A percentile compares a stretch with the other conserved stretches of the same genome.
These are phyloP conservation scores for Drosophila leontia DNA, from an alignment of 1,140 invertebrate genomes.

Conservation along the genomic window DNA sequence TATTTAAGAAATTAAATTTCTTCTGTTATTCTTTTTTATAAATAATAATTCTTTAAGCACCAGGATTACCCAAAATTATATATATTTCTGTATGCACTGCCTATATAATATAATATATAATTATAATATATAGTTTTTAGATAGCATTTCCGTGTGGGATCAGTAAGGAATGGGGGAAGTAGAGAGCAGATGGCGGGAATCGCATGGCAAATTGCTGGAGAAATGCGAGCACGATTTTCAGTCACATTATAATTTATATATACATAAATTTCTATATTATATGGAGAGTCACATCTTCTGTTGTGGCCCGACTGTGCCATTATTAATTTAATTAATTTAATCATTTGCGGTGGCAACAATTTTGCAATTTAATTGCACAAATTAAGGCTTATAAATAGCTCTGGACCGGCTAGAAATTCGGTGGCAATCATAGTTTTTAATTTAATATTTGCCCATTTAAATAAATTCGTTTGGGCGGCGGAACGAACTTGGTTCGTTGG, in stretches of 20 bases:
- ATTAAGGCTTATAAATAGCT: constrained; percentile 57
- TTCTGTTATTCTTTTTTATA: not conserved
- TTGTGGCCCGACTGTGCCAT: constrained; percentile 43
- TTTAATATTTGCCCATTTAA: constrained; percentile 15
- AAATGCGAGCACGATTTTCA: constrained; percentile 60
- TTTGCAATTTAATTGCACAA: constrained; percentile 77
- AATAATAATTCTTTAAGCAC: not conserved
- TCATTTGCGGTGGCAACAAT: constrained; percentile 59
- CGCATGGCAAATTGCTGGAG: constrained; percentile 51
- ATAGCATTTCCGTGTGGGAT: constrained; percentile 17
- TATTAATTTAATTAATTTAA: constrained; percentile 75
- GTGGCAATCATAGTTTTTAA: constrained; percentile 1
- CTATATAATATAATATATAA: not conserved
- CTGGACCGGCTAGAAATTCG: constrained; percentile 5
- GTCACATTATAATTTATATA: not conserved
- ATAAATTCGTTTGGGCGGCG: constrained; percentile 1
- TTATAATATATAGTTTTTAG: constrained; percentile 1
- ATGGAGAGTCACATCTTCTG: constrained; percentile 17
- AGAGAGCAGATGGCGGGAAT: constrained; percentile 4
- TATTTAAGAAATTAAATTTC: not conserved
- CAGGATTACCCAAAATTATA: not conserved
- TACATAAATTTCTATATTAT: not conserved
- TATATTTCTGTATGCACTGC: not conserved
- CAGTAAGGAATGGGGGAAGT: constrained; percentile 6
- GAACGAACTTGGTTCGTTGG: not conserved